These are phyloP conservation scores for Drosophila littoralis DNA, from an alignment of 1,140 invertebrate species.

Conservation along the genomic window DNA sequence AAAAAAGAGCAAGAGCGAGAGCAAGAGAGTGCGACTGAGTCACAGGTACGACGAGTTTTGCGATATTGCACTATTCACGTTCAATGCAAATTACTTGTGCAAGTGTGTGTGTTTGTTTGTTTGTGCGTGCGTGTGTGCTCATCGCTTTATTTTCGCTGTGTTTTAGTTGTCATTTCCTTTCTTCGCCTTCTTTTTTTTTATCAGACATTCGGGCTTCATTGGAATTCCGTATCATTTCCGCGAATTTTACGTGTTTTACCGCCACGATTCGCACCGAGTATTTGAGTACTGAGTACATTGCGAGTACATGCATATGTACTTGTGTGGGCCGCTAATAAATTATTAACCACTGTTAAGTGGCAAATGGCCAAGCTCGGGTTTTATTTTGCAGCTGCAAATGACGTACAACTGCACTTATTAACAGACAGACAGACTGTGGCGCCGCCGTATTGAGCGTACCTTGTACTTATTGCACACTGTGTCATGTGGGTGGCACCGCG, in stretches of 20 bases:
- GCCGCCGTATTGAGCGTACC: slow-evolving; percentile 63
- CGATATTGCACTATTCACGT: slow-evolving; percentile 33
- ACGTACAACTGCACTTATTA: slow-evolving; percentile 17
- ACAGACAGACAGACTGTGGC: slow-evolving; percentile 55
- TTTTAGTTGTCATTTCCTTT: slow-evolving; percentile 35
- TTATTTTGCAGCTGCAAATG: slow-evolving; percentile 26
- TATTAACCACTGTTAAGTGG: slow-evolving; percentile 65
- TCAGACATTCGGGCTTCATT: slow-evolving; percentile 48
- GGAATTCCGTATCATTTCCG: slow-evolving; percentile 76
- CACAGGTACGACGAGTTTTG: slow-evolving; percentile 38
- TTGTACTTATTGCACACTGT: slow-evolving; percentile 40
- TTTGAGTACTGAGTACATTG: slow-evolving; percentile 1
- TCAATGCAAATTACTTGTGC: slow-evolving; percentile 21
- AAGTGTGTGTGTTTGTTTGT: slow-evolving; percentile 8
- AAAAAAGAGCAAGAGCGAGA: background rate
- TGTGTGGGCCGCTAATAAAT: slow-evolving; percentile 49
- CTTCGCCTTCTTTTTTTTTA: slow-evolving; percentile 46
- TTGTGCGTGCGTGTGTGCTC: slow-evolving; percentile 8
- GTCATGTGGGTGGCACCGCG: slow-evolving; percentile 14
- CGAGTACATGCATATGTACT: slow-evolving; percentile 14
- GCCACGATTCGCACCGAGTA: slow-evolving; percentile 23
- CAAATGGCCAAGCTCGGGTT: slow-evolving; percentile 31
- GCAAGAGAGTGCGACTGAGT: slow-evolving; percentile 25
- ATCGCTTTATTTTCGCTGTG: slow-evolving; percentile 34
- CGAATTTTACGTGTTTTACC: slow-evolving; percentile 56